phyloP scores from a whole-genome alignment of 1,140 invertebrate species.

The Procambarus virginalis region DNA sequence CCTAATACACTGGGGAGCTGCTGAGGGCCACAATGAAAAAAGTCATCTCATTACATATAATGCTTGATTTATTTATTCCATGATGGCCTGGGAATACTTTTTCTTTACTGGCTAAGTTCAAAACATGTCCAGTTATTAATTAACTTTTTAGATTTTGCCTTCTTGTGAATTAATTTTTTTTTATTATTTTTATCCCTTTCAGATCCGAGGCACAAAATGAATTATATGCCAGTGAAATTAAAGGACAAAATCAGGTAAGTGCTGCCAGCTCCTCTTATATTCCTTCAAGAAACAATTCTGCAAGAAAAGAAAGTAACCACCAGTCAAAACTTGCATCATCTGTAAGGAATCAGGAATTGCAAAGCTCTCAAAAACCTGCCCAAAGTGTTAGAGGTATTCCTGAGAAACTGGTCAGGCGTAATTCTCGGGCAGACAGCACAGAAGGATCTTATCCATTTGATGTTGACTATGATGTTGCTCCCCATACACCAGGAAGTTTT shows the following conservation, averaged over 20 bases:
- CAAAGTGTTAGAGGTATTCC: neutral
- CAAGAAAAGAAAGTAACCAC: neutral
- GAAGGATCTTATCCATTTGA: slow-evolving; percentile 19
- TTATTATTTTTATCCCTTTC: neutral
- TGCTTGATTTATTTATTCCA: too few relatives aligned
- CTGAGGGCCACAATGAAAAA: too few relatives aligned
- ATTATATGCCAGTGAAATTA: neutral
- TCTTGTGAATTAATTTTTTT: too few relatives aligned
- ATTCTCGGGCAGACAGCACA: neutral
- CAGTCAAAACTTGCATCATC: neutral
- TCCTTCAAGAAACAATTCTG: neutral
- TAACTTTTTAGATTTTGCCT: too few relatives aligned
- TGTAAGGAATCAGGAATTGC: neutral
- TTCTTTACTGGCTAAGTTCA: too few relatives aligned
- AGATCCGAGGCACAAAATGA: neutral
- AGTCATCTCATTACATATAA: too few relatives aligned
- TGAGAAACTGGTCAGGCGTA: neutral
- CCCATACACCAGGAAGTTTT: slow-evolving; percentile 54
- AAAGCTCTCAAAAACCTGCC: neutral
- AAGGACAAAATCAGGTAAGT: neutral
- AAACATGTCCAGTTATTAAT: too few relatives aligned
- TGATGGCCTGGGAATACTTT: too few relatives aligned
- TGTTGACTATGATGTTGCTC: slow-evolving; percentile 37
- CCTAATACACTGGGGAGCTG: too few relatives aligned
- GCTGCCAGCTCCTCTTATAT: neutral